Evolutionary conservation across 2,797 vertebrate genomes (phyloP).

Genomic region (Phyllotis vaccarum): DNA sequence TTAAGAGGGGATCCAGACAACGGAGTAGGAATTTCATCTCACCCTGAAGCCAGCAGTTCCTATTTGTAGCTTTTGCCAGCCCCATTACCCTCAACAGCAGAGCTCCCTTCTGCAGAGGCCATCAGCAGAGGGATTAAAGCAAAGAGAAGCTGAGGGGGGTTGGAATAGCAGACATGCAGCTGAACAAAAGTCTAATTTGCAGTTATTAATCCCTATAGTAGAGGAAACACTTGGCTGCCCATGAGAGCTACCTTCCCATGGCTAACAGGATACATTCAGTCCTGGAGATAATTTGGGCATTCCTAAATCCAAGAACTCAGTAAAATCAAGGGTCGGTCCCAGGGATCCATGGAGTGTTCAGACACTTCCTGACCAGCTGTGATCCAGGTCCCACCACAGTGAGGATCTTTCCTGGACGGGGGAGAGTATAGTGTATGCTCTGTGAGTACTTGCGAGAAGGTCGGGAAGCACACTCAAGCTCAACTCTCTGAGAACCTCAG

Average conservation of each 20-base stretch:
- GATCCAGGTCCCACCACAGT: not conserved
- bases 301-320: not conserved
- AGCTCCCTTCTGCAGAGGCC: accelerated
- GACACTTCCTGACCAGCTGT: accelerated
- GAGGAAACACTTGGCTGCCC: not conserved
- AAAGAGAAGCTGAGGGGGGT: not conserved
- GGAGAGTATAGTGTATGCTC: accelerated
- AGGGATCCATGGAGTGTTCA: accelerated
- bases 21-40: not conserved
- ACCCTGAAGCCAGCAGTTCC: not conserved
- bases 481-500: not conserved
- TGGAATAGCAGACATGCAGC: not conserved
- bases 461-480: accelerated
- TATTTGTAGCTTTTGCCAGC: not conserved
- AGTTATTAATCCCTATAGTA: not conserved
- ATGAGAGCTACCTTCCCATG: accelerated
- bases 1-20: not conserved
- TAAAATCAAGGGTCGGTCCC: not conserved
- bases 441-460: not conserved
- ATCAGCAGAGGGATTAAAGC: not conserved
- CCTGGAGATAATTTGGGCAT: accelerated
- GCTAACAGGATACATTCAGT: accelerated
- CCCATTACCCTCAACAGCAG: accelerated
- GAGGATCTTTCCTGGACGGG: not conserved
- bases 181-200: not conserved